phyloP scores from a whole-genome alignment of 2,113 vertebrate species.

The Uria aalge region DNA sequence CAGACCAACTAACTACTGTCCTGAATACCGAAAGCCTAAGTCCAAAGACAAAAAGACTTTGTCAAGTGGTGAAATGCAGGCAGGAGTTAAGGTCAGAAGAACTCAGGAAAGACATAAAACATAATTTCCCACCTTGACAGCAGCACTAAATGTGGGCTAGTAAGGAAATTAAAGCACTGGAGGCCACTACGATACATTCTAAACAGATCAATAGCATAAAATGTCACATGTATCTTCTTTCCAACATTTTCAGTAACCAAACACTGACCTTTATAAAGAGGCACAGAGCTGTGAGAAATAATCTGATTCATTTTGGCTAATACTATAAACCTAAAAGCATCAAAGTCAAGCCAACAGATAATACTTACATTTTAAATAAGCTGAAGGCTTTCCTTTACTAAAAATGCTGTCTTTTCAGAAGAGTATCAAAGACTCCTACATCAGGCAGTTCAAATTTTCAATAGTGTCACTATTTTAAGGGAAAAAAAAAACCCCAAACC shows the following conservation, averaged over 20 bases:
- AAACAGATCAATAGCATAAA: slow-evolving; percentile 32
- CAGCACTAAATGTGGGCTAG: neutral
- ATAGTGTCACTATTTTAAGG: neutral
- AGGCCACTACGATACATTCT: neutral
- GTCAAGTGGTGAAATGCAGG: neutral
- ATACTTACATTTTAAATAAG: neutral
- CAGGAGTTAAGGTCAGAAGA: neutral
- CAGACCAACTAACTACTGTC: neutral
- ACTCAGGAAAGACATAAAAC: neutral
- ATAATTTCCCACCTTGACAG: neutral
- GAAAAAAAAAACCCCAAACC: too few relatives aligned
- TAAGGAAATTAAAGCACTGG: slow-evolving; percentile 5
- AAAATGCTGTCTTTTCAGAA: neutral
- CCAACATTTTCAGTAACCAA: neutral
- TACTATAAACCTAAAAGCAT: slow-evolving; percentile 1
- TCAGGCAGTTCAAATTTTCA: neutral
- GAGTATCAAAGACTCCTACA: neutral
- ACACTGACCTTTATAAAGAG: slow-evolving; percentile 22
- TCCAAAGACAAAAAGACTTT: neutral
- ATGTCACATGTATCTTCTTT: slow-evolving; percentile 23
- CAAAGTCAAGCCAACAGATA: neutral
- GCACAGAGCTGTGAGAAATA: neutral
- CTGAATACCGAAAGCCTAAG: neutral
- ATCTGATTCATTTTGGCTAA: slow-evolving; percentile 18
- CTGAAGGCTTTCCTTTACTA: neutral